Conservation (phyloP, 2,888 invertebrate species). For the Erynnis tages region DNA sequence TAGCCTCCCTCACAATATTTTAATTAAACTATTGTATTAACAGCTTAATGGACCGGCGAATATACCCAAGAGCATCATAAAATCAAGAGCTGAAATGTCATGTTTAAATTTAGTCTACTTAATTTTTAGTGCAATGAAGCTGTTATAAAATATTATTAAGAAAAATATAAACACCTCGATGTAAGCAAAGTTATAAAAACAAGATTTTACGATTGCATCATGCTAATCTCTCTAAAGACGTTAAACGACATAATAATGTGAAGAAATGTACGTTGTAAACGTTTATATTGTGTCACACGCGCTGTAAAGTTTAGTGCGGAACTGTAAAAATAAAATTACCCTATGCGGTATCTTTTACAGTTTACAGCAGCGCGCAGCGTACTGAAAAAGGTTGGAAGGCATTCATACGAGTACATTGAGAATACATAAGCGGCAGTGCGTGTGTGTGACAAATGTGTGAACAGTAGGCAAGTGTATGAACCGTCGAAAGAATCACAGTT, state of each 20-base stretch:
- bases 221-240: constrained; percentile 10
- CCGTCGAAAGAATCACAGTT: too few species aligned
- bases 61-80: too few species aligned
- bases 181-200: neutral
- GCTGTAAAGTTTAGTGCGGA: constrained; percentile 21
- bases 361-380: constrained; percentile 15
- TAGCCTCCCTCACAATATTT: too few species aligned
- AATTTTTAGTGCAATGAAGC: too few species aligned
- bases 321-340: constrained; percentile 26
- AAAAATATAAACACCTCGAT: too few species aligned
- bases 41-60: neutral
- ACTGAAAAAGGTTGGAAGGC: constrained; percentile 7
- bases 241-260: constrained; percentile 14
- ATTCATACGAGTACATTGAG: constrained; percentile 2
- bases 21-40: constrained; percentile 13
- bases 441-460: too few species aligned
- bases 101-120: too few species aligned
- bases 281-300: constrained; percentile 21
- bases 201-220: neutral
- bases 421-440: too few species aligned
- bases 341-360: constrained; percentile 21
- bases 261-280: constrained; percentile 18
- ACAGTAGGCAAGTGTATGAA: too few species aligned
- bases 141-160: too few species aligned
- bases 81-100: too few species aligned